Conservation (phyloP, 2,113 vertebrate genomes). For the Scatophagus argus region DNA sequence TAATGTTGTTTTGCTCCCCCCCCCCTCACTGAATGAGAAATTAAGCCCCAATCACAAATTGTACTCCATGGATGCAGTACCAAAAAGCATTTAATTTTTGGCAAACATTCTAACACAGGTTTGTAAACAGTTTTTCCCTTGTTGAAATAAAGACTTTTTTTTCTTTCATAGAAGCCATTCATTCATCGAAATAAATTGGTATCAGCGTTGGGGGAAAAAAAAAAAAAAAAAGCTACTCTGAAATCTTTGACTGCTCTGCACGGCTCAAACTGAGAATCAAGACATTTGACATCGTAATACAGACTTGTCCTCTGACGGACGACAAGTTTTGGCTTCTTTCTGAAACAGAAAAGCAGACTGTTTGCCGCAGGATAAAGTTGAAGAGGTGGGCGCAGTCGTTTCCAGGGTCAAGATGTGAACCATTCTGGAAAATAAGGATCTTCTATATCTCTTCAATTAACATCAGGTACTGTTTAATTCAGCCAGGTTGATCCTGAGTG, state of each 20-base stretch:
- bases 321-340: slow-evolving; percentile 25
- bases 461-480: slow-evolving; percentile 74
- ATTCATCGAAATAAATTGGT: slow-evolving; percentile 61
- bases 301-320: slow-evolving; percentile 51
- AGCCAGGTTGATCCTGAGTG: slow-evolving; percentile 76
- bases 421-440: slow-evolving; percentile 42
- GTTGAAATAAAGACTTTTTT: slow-evolving; percentile 81
- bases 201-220: slow-evolving; percentile 28
- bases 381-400: slow-evolving; percentile 28
- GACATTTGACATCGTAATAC: slow-evolving; percentile 47
- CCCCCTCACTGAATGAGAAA: slow-evolving; percentile 25
- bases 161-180: slow-evolving; percentile 59
- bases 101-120: slow-evolving; percentile 79
- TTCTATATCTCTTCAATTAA: slow-evolving; percentile 55
- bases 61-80: slow-evolving; percentile 61
- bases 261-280: slow-evolving; percentile 61
- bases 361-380: slow-evolving; percentile 61
- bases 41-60: slow-evolving; percentile 46
- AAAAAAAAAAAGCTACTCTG: slow-evolving; percentile 21
- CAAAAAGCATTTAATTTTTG: slow-evolving; percentile 71
- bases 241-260: slow-evolving; percentile 43
- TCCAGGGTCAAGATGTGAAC: slow-evolving; percentile 31
- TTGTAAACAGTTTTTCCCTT: slow-evolving; percentile 85
- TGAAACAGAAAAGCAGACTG: slow-evolving; percentile 28
- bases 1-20: slow-evolving; percentile 1